phyloP scores from a whole-genome alignment of 2,888 invertebrate species.

The Philonicus albiceps region DNA sequence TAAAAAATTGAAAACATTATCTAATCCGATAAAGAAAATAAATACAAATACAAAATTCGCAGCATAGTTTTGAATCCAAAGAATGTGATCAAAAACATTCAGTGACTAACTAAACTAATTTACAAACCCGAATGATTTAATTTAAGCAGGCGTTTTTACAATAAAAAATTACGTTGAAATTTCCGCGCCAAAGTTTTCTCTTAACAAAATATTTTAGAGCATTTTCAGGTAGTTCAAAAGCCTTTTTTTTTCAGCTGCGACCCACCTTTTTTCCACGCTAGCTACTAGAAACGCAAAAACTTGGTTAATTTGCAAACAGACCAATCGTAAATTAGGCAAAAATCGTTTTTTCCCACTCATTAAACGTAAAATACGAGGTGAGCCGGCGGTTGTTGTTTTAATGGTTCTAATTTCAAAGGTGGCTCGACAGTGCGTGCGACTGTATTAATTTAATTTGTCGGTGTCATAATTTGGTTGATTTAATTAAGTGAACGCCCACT shows the following conservation, averaged over 20 bases:
- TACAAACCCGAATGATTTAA: background rate
- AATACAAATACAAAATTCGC: background rate
- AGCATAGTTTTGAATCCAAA: background rate
- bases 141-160: background rate
- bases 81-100: background rate
- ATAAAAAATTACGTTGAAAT: no score
- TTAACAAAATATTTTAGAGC: background rate
- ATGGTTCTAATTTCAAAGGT: slow-evolving; percentile 2
- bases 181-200: background rate
- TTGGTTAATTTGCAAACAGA: background rate
- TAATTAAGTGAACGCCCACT: slow-evolving; percentile 6
- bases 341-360: background rate
- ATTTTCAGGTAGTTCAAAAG: background rate
- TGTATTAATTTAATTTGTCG: slow-evolving; percentile 4
- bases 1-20: no score
- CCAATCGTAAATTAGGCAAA: background rate
- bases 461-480: background rate
- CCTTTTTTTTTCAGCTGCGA: background rate
- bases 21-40: no score
- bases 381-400: background rate
- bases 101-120: background rate
- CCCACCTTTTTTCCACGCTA: background rate
- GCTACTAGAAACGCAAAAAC: background rate
- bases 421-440: background rate
- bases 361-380: background rate